Conservation (phyloP, 1,140 invertebrate species). For the Pygmarrhopalites habei region DNA sequence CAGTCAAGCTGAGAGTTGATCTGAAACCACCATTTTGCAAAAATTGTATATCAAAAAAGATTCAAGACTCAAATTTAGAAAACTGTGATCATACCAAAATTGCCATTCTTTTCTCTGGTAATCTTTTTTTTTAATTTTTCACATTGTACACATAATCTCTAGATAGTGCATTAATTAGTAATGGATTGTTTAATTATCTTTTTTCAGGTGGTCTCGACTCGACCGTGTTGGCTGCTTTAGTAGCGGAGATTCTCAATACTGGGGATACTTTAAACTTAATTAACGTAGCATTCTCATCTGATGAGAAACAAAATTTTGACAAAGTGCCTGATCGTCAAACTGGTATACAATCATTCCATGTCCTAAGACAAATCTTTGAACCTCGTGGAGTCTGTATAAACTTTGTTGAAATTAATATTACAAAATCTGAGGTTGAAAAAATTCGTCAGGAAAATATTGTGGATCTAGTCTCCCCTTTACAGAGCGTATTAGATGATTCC, state of each 20-base stretch:
- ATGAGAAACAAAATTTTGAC: conserved; percentile 39
- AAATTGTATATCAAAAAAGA: conserved; percentile 46
- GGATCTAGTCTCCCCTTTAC: conserved; percentile 71
- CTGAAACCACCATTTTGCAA: conserved; percentile 60
- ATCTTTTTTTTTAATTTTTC: no score
- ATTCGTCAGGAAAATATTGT: conserved; percentile 53
- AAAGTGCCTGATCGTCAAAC: conserved; percentile 78
- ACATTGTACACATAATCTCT: no score
- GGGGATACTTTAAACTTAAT: conserved; percentile 73
- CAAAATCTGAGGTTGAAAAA: conserved; percentile 56
- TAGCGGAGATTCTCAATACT: conserved; percentile 61
- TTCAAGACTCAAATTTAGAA: conserved; percentile 36
- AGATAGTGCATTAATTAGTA: no score
- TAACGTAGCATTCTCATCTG: conserved; percentile 86
- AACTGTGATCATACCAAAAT: conserved; percentile 61
- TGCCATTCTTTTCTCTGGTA: conserved; percentile 88
- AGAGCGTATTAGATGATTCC: conserved; percentile 91
- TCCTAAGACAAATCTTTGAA: conserved; percentile 61
- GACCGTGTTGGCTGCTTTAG: conserved; percentile 71
- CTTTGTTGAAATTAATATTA: conserved; percentile 64
- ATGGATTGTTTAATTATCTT: no score
- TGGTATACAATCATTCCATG: conserved; percentile 61
- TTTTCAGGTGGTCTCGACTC: conserved; percentile 97
- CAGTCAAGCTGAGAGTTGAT: conserved; percentile 56
- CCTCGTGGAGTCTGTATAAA: conserved; percentile 49